These are phyloP conservation scores for Synodontis membranacea DNA, from an alignment of 2,113 vertebrate genomes.

Conservation along the genomic window DNA sequence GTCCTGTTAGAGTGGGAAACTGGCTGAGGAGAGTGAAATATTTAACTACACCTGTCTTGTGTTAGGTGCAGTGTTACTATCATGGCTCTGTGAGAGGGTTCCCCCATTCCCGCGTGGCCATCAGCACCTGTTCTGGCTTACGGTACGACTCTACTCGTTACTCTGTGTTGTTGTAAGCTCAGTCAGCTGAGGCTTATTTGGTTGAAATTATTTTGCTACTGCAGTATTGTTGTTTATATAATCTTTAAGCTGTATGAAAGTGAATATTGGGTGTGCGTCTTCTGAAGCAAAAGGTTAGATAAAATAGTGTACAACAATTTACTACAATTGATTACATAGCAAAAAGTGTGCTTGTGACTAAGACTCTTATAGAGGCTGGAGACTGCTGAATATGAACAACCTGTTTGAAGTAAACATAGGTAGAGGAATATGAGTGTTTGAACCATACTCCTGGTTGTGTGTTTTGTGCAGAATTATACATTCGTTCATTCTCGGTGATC, in stretches of 20 bases:
- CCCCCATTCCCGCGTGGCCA: constrained; percentile 72
- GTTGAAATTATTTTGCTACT: neutral
- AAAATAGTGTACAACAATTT: too few relatives aligned
- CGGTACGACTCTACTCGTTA: constrained; percentile 70
- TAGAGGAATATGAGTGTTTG: neutral
- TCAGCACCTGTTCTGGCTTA: constrained; percentile 85
- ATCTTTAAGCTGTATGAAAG: neutral
- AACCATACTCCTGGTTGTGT: neutral
- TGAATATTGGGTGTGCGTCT: neutral
- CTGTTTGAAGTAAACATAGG: neutral
- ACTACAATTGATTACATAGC: neutral
- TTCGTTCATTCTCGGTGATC: neutral
- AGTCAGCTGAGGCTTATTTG: neutral
- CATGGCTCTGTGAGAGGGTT: constrained; percentile 72
- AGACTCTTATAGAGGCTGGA: neutral
- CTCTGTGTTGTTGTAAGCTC: neutral
- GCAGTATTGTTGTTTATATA: neutral
- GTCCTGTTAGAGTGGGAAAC: neutral
- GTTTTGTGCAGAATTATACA: constrained; percentile 1
- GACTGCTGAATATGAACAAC: neutral
- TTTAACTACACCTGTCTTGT: constrained; percentile 17
- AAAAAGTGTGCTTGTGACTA: neutral
- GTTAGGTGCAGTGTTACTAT: constrained; percentile 85
- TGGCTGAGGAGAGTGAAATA: neutral
- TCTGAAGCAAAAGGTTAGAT: neutral